A percentile compares a stretch with the other conserved stretches of the same genome.
Evolutionary conservation across 2,113 vertebrate species (phyloP).

Genomic region (Tetraodon nigroviridis): DNA sequence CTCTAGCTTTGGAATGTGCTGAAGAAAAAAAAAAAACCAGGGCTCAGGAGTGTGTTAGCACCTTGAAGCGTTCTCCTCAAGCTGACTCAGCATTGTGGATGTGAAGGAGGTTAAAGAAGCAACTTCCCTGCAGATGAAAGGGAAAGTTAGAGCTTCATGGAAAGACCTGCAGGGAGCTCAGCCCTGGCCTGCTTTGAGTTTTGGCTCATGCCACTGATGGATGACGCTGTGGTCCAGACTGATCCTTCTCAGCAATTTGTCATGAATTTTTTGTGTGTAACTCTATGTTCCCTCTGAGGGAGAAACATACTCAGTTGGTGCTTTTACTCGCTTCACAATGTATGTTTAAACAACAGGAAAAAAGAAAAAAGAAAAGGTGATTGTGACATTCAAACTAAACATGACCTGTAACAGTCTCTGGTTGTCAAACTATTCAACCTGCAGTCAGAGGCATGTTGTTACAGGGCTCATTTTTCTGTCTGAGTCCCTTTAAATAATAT

Average conservation of each 20-base stretch:
- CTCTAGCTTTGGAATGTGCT: background rate
- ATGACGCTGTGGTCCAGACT: background rate
- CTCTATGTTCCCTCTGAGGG: background rate
- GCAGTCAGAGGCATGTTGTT: background rate
- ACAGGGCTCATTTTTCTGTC: background rate
- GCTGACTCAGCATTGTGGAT: slow-evolving; percentile 12
- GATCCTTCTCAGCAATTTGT: too few species aligned
- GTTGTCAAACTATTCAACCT: background rate
- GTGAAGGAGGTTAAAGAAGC: slow-evolving; percentile 1
- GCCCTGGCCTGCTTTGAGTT: background rate
- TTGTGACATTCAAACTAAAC: too few species aligned
- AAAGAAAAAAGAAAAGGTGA: too few species aligned
- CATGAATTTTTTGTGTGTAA: background rate
- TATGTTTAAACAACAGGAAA: too few species aligned
- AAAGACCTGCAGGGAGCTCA: background rate
- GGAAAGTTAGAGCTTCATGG: background rate
- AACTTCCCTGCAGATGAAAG: slow-evolving; percentile 2
- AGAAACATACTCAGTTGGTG: background rate
- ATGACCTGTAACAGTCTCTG: background rate
- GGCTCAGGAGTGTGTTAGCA: slow-evolving; percentile 10
- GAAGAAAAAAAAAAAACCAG: slow-evolving; percentile 5
- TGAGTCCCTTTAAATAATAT: background rate
- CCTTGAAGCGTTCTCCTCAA: background rate
- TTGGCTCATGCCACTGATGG: background rate
- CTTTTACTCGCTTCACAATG: background rate